These are phyloP conservation scores for Papilio glaucus DNA, from an alignment of 1,140 invertebrate genomes.

Conservation along the genomic window DNA sequence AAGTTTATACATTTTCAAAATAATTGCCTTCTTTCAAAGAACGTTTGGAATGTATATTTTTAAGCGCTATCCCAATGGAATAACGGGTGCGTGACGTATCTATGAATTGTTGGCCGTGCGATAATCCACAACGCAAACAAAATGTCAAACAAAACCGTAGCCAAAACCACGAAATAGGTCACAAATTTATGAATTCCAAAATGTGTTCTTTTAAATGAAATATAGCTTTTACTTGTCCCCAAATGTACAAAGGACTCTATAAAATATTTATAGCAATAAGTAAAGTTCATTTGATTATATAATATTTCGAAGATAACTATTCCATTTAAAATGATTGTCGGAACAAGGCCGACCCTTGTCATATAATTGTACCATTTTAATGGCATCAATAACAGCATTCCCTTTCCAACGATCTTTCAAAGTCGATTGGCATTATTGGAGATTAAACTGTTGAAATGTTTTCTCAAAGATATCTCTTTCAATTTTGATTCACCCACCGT, in stretches of 20 bases:
- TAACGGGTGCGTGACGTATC: slow-evolving; percentile 1
- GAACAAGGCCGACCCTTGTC: slow-evolving; percentile 51
- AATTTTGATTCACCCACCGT: slow-evolving; percentile 63
- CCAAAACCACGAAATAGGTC: slow-evolving; percentile 8
- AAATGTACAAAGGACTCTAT: neutral
- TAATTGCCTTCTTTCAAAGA: slow-evolving; percentile 1
- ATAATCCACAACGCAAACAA: slow-evolving; percentile 20
- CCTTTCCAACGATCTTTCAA: slow-evolving; percentile 49
- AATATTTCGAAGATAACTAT: neutral
- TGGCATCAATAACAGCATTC: slow-evolving; percentile 47
- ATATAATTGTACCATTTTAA: slow-evolving; percentile 60
- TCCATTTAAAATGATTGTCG: slow-evolving; percentile 29
- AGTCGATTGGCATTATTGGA: slow-evolving; percentile 67
- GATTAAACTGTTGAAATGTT: slow-evolving; percentile 60
- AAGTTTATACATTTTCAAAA: neutral
- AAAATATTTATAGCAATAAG: neutral
- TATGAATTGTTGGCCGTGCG: slow-evolving; percentile 1
- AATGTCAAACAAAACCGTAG: slow-evolving; percentile 12
- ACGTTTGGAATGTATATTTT: slow-evolving; percentile 4
- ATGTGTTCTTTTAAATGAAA: neutral
- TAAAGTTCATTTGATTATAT: neutral
- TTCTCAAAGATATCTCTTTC: slow-evolving; percentile 47
- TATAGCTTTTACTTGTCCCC: neutral
- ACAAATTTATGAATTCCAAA: neutral
- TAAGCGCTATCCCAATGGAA: slow-evolving; percentile 2